Evolutionary conservation across 2,888 invertebrate species (phyloP).

Genomic region (Monopis laevigella): DNA sequence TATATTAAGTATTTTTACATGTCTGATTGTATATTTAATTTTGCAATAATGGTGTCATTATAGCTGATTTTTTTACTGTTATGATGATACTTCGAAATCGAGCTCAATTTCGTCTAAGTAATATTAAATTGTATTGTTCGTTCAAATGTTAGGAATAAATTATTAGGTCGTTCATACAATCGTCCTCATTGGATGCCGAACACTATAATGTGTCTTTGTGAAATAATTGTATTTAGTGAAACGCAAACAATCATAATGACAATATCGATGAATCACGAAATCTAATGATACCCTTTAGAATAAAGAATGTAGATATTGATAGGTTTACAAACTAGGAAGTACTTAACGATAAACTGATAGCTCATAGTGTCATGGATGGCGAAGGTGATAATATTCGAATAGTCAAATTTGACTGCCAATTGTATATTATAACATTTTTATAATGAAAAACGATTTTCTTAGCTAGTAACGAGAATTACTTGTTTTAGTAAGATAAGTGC

Average conservation of each 20-base stretch:
- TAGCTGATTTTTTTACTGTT: constrained; percentile 11
- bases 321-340: too few species aligned
- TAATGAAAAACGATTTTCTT: constrained; percentile 41
- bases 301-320: constrained; percentile 29
- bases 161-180: constrained; percentile 37
- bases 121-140: constrained; percentile 48
- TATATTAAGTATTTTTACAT: constrained; percentile 43
- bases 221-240: constrained; percentile 25
- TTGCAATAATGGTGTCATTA: constrained; percentile 22
- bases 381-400: constrained; percentile 56
- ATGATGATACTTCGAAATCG: constrained; percentile 58
- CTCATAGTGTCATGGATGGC: constrained; percentile 38
- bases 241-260: constrained; percentile 65
- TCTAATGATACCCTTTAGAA: constrained; percentile 45
- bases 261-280: constrained; percentile 62
- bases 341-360: constrained; percentile 27
- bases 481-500: constrained; percentile 56
- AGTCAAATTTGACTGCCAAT: constrained; percentile 65
- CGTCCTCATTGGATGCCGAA: constrained; percentile 56
- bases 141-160: constrained; percentile 36
- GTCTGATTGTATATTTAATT: constrained; percentile 32
- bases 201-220: constrained; percentile 47
- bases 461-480: constrained; percentile 50
- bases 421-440: constrained; percentile 51
- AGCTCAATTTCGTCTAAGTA: constrained; percentile 63